phyloP scores from a whole-genome alignment of 2,113 vertebrate genomes.

The Sisor rabdophorus region DNA sequence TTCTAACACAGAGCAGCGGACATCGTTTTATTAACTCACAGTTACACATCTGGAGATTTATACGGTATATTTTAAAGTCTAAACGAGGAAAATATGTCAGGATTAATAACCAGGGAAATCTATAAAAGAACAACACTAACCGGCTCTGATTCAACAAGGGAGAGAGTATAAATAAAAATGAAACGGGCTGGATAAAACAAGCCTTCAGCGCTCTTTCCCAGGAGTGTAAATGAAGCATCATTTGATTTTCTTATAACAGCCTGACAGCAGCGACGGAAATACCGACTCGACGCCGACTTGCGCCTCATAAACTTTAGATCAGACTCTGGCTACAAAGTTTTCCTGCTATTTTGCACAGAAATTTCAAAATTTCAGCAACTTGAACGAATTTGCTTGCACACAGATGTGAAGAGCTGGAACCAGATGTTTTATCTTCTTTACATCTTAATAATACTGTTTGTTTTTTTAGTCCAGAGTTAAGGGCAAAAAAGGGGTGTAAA shows the following conservation, averaged over 20 bases:
- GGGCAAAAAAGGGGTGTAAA: too few relatives aligned
- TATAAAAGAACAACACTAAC: too few relatives aligned
- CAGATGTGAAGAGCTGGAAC: not conserved
- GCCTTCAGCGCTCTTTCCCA: slow-evolving; percentile 6
- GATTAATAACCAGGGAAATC: not conserved
- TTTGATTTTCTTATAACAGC: slow-evolving; percentile 7
- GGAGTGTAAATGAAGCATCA: slow-evolving; percentile 14
- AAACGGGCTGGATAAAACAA: slow-evolving; percentile 3
- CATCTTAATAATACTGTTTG: too few relatives aligned
- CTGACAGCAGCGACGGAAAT: not conserved
- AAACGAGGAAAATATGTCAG: not conserved
- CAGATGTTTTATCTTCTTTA: not conserved
- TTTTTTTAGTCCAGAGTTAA: too few relatives aligned
- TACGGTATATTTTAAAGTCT: not conserved
- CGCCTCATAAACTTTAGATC: not conserved
- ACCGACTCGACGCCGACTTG: too few relatives aligned
- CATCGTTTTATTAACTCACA: not conserved
- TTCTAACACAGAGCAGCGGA: not conserved
- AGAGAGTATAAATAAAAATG: slow-evolving; percentile 10
- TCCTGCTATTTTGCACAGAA: not conserved
- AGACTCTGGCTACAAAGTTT: not conserved
- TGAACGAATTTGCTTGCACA: not conserved
- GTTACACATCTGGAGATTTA: not conserved
- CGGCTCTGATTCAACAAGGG: not conserved
- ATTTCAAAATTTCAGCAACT: not conserved